Base-by-base conservation (phyloP, 2,888 invertebrate genomes). In the Druceiella hillmani region DNA sequence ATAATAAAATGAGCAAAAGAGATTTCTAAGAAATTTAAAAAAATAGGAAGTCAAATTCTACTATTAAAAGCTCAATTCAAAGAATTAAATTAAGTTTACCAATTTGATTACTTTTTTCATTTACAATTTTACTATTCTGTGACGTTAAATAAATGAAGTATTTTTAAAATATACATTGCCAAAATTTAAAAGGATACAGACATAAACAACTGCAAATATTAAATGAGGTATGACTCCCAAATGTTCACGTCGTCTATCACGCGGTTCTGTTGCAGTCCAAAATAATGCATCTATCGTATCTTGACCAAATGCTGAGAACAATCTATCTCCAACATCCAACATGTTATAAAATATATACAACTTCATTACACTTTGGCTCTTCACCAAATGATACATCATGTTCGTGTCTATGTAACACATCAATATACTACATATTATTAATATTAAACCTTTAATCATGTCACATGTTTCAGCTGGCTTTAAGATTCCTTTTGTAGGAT, bases 301-400 rank as follows among this genome's bases (percentile, higher is more conserved):
- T 68, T 99, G 95, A 1, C 98, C 97, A 67, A 95, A 93, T 17
- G 93, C 92, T 39, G 95, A 95, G 57, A 98, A 87, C 48, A 99
- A 67, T 46, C 94, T 76, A 66, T 99, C 99, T 9, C 93, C 94
- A 33, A 95, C 94, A 73, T 99, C 99, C 41, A 99, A 69, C 95
- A 99, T 99, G 62, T 99, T 99, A 64, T 93, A 99, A 70, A 99
- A 97, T 59, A 99, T 95, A 59, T 99, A 99, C 49, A 99, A 71
- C 59, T 99, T 99, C 64, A 99, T 98, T 45, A 98, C 94, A 48
- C 97, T 95, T 59, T 99, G 99, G 54, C 95, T 95, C 61, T 92
- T 92, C 29, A 92, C 88, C 53, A 97, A 75, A 63, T 99, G 98
- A 66, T 99, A 99, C 75, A 98, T 84, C 76, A 98, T 90, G 50